Evolutionary conservation across 2,797 vertebrate genomes (phyloP).

Genomic region (Microctenopoma lineatum): DNA sequence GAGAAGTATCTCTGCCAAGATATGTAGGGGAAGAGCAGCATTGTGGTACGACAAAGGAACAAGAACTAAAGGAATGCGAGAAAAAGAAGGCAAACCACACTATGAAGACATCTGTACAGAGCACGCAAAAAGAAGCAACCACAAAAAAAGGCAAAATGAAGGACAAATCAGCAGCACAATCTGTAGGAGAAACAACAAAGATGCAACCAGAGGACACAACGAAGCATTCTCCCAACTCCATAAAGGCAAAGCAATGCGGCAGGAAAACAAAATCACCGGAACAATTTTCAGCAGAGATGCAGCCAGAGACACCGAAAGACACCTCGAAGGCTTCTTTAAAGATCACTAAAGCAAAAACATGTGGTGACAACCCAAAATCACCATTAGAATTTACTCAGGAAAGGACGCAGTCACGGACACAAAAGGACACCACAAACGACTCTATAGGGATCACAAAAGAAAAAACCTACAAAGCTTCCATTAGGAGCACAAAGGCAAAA

Average conservation of each 20-base stretch:
- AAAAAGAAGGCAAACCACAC: neutral
- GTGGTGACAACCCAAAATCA: neutral
- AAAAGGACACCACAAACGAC: neutral
- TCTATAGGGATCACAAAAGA: neutral
- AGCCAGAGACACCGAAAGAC: neutral
- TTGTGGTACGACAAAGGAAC: neutral
- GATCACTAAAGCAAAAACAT: neutral
- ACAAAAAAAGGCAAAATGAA: slow-evolving; percentile 1
- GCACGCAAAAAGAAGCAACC: neutral
- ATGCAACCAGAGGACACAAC: neutral
- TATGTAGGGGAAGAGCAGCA: neutral
- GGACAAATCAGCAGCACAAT: neutral
- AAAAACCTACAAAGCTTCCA: neutral
- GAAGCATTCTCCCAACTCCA: neutral
- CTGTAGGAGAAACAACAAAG: neutral
- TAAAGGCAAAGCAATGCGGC: neutral
- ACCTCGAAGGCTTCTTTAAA: neutral
- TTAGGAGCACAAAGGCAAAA: neutral
- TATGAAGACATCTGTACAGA: neutral
- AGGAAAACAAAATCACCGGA: neutral
- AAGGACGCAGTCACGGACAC: neutral
- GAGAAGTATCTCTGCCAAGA: neutral
- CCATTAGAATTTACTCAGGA: neutral
- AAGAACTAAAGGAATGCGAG: slow-evolving; percentile 17
- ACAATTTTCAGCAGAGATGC: neutral